phyloP scores from a whole-genome alignment of 2,113 vertebrate species.

The Apteryx mantelli region DNA sequence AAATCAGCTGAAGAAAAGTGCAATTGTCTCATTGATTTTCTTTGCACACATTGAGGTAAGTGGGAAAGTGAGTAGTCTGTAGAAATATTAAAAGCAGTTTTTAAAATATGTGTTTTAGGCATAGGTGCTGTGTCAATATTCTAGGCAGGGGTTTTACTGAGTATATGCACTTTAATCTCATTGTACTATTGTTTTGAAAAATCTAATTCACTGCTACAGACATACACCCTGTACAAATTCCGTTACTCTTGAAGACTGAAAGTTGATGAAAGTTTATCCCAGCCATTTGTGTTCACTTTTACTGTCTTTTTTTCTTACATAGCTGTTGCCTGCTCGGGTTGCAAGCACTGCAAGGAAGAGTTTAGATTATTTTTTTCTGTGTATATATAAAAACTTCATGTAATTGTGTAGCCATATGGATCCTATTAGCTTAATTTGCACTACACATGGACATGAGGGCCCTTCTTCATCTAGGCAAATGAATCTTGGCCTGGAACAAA shows the following conservation, averaged over 20 bases:
- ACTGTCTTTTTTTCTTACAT: accelerated
- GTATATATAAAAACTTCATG: neutral
- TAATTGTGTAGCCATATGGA: neutral
- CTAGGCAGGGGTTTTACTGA: neutral
- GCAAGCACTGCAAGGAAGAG: neutral
- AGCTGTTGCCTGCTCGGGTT: neutral
- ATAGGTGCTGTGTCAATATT: too few species aligned
- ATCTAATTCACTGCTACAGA: neutral
- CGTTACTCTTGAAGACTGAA: accelerated
- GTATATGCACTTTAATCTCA: too few species aligned
- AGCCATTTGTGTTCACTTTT: neutral
- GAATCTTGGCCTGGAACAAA: neutral
- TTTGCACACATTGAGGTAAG: neutral
- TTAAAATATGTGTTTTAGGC: accelerated
- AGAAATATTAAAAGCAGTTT: neutral
- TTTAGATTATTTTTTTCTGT: neutral
- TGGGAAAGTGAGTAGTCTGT: neutral
- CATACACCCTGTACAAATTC: accelerated
- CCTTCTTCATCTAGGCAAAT: accelerated
- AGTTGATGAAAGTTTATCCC: neutral
- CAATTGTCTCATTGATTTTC: neutral
- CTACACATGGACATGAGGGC: neutral
- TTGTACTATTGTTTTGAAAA: too few species aligned
- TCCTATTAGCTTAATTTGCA: accelerated
- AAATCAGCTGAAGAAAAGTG: neutral